Evolutionary conservation across 2,888 invertebrate genomes (phyloP).

Genomic region (Nephrotoma guestfalica): DNA sequence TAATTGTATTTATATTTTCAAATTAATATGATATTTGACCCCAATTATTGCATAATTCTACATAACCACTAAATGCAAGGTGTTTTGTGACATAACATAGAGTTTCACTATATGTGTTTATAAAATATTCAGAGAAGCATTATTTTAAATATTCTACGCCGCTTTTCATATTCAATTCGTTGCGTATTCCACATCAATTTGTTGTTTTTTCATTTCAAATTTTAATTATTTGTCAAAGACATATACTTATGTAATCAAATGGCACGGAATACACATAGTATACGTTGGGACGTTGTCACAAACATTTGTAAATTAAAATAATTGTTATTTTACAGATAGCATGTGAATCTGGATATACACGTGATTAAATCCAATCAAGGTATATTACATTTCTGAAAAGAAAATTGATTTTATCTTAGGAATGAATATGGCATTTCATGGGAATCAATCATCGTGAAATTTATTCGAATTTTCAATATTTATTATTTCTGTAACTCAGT

Average conservation of each 20-base stretch:
- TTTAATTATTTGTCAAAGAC: not conserved
- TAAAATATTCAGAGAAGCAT: not conserved
- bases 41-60: not conserved
- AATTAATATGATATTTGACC: not conserved
- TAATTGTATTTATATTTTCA: not conserved
- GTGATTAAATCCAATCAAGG: not conserved
- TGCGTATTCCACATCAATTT: not conserved
- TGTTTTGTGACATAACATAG: not conserved
- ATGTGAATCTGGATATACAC: not conserved
- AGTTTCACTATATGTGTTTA: not conserved
- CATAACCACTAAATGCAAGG: not conserved
- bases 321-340: not conserved
- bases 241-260: not conserved
- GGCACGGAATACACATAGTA: no score
- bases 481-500: not conserved
- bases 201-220: not conserved
- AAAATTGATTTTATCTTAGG: not conserved
- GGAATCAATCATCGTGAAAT: not conserved
- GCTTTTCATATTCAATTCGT: not conserved
- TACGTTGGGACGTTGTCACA: not conserved
- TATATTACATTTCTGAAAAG: not conserved
- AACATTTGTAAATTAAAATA: not conserved
- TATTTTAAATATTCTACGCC: not conserved
- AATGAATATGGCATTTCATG: not conserved
- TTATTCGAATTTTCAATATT: not conserved